Base-by-base conservation (phyloP, 1,140 invertebrate genomes). In the Dysdera silvatica region DNA sequence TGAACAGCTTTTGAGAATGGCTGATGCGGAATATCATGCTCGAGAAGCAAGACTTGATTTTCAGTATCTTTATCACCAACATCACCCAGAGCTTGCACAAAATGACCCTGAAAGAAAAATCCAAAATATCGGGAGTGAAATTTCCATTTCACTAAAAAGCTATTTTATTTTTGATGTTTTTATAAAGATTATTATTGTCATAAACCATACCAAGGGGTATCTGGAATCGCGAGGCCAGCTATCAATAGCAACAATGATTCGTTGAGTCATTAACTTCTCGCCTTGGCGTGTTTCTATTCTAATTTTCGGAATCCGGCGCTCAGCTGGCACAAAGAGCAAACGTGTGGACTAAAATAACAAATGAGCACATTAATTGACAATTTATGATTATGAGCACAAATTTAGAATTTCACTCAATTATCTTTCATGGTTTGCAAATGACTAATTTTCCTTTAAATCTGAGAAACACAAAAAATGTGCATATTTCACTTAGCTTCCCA, bases 1-100 rank as follows among this genome's bases (percentile, higher is more conserved):
- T 97, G 82, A 26, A 99, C 97, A 48, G 89, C 85, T 70, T 95
- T 89, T 1, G 93, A 94, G 75, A 99, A 99, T 69, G 87, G 83
- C 70, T 87, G 87, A 73, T 98, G 93, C 0, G 95, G 95, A 20
- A 99, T 87, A 77, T 98, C 95, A 74, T 99, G 95, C 73, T 99
- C 97, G 43, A 99, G 76, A 2, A 99, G 79, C 41, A 99, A 82
- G 28, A 82, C 82, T 80, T 96, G 91, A 76, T 95, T 99, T 78
- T 98, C 96, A 16, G 94, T 93, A 23, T 86, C 83, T 76, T 88
- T 88, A 72, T 95, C 85, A 47, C 89, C 93, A 71, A 88, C 83
- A 53, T 82, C 80, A 24, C 92, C 93, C 12, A 95, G 78, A 26
- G 87, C 84, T 68, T 89, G 79, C 0, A 94, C 89, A 79, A 93